A percentile compares a stretch with the other conserved stretches of the same genome.
Conservation (phyloP, 1,140 invertebrate genomes). For the Drosophila punjabiensis region DNA sequence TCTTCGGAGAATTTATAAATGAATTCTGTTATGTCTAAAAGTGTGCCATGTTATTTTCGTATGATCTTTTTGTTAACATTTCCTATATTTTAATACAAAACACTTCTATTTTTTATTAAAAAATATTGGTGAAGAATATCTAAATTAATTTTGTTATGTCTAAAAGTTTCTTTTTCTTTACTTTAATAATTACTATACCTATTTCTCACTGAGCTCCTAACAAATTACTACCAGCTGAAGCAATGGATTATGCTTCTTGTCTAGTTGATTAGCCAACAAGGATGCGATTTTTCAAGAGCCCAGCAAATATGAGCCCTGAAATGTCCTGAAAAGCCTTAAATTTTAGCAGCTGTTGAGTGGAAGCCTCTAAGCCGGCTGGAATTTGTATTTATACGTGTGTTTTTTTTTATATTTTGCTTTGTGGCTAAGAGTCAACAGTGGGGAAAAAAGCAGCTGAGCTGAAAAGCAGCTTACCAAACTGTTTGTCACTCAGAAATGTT, state of each 20-base stretch:
- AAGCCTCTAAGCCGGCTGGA: constrained; percentile 49
- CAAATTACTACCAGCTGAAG: constrained; percentile 18
- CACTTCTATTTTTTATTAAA: too few relatives aligned
- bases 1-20: too few relatives aligned
- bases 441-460: constrained; percentile 36
- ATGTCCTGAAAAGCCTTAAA: constrained; percentile 46
- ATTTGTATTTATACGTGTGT: constrained; percentile 42
- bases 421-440: constrained; percentile 10
- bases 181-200: neutral
- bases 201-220: constrained; percentile 3
- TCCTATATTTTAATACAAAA: neutral
- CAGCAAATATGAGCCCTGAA: constrained; percentile 42
- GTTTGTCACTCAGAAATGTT: constrained; percentile 56
- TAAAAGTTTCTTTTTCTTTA: too few relatives aligned
- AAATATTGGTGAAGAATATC: too few relatives aligned
- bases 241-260: neutral
- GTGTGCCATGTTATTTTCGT: neutral
- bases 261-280: constrained; percentile 20
- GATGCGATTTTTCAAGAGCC: constrained; percentile 15
- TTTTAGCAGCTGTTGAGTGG: constrained; percentile 34
- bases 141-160: too few relatives aligned
- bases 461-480: constrained; percentile 47
- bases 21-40: neutral
- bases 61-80: too few relatives aligned
- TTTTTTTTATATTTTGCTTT: constrained; percentile 3